Evolutionary conservation across 2,113 vertebrate species (phyloP).

Genomic region (Hystrix brachyura): DNA sequence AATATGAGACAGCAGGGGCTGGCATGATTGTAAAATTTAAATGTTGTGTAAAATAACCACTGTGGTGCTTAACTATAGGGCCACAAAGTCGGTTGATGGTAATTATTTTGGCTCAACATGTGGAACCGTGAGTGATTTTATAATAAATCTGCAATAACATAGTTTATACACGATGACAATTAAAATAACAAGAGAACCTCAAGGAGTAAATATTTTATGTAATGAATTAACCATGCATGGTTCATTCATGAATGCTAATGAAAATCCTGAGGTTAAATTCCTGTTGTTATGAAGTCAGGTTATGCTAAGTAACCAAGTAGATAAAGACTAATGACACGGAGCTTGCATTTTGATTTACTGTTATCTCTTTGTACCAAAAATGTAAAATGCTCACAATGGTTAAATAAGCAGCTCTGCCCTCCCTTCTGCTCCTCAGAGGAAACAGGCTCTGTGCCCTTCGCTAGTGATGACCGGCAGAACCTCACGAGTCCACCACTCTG

Average conservation of each 20-base stretch:
- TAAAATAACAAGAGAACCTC: conserved; percentile 51
- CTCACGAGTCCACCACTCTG: fast-evolving
- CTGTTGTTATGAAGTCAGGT: neutral
- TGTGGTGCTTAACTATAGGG: neutral
- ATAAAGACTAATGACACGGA: neutral
- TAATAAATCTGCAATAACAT: conserved; percentile 38
- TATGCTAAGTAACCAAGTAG: neutral
- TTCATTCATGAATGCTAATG: conserved; percentile 35
- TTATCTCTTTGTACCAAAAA: neutral
- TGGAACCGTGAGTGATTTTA: conserved; percentile 22
- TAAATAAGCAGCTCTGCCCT: neutral
- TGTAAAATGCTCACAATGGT: neutral
- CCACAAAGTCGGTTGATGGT: neutral
- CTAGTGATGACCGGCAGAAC: fast-evolving
- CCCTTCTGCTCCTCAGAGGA: neutral
- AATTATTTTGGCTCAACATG: conserved; percentile 28
- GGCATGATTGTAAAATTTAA: neutral
- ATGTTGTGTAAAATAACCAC: neutral
- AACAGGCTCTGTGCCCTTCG: neutral
- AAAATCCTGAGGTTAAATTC: conserved; percentile 22
- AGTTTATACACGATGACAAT: conserved; percentile 37
- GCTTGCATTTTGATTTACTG: conserved; percentile 23
- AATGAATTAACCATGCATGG: neutral
- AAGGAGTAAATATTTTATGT: conserved; percentile 60
- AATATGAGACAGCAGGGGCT: neutral